Base-by-base conservation (phyloP, 1,140 invertebrate species). In the Drosophila busckii region DNA sequence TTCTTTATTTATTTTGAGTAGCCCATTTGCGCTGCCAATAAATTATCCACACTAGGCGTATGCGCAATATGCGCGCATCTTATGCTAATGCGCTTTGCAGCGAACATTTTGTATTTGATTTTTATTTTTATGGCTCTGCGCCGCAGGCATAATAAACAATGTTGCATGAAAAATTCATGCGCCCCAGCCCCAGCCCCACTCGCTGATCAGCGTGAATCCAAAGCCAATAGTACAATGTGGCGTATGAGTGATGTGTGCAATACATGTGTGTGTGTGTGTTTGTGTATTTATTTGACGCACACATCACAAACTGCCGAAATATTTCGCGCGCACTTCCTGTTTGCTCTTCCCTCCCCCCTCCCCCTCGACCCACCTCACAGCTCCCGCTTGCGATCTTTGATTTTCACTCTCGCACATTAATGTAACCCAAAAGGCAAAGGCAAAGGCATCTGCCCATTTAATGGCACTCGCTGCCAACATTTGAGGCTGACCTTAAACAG, bases 201-300 rank as follows among this genome's bases (percentile, higher is more conserved):
- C n/a, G n/a, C n/a, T n/a, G n/a, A n/a, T n/a, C n/a, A n/a, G n/a
- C n/a, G n/a, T n/a, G n/a, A n/a, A n/a, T n/a, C n/a, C n/a, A n/a
- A n/a, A n/a, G n/a, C n/a, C n/a, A 67, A 67, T 59, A 45, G 45
- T 59, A 67, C 65, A 59, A 49, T 63, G 53, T 41, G 46, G 64
- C 62, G 63, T 67, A 67, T 66, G 58, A 63, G 60, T 66, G 62
- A 65, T 66, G 49, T 66, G 55, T 44, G 28, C 34, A 34, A 41
- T 32, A 64, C 22, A 40, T 34, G 6, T 15, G 42, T 34, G 32
- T 34, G 15, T 13, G 22, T 8, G 3, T 31, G 4, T 22, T 13
- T 41, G 15, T 38, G n/a, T 31, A 50, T 28, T 8, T 12, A 10
- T 13, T 32, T 17, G 12, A 3, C 19, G 12, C 44, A 17, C 31